Percentiles rank a stretch among this genome's conserved stretches.
These are phyloP conservation scores for Ceryle rudis DNA, from an alignment of 2,797 vertebrate species.

Conservation along the genomic window DNA sequence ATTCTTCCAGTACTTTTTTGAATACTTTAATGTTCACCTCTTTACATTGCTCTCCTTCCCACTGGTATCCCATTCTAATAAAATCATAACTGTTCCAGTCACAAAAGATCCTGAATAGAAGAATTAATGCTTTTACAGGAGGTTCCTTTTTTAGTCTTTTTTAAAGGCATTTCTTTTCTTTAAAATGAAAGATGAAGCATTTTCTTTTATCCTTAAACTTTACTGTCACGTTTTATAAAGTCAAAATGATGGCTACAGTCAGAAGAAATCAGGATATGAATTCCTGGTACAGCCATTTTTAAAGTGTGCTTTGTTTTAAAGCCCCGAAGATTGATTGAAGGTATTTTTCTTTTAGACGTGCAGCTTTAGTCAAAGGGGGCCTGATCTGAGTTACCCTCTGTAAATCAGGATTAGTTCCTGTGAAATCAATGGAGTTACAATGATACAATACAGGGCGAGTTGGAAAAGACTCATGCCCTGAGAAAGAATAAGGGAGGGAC, in stretches of 20 bases:
- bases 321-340: conserved; percentile 59
- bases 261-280: conserved; percentile 57
- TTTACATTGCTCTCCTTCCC: background rate
- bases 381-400: conserved; percentile 63
- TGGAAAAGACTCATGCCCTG: conserved; percentile 7
- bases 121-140: conserved; percentile 33
- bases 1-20: background rate
- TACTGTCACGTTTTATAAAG: conserved; percentile 64
- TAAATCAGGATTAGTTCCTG: conserved; percentile 68
- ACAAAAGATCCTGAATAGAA: conserved; percentile 27
- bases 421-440: conserved; percentile 44
- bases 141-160: conserved; percentile 37
- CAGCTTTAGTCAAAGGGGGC: conserved; percentile 66
- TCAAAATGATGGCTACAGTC: conserved; percentile 61
- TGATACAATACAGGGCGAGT: background rate
- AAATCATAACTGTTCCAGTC: conserved; percentile 31
- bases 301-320: conserved; percentile 70
- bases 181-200: conserved; percentile 65
- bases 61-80: conserved; percentile 22
- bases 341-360: conserved; percentile 61
- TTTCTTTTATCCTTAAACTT: conserved; percentile 69
- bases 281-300: conserved; percentile 63
- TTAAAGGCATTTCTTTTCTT: conserved; percentile 42
- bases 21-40: background rate
- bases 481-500: conserved; percentile 6